Percentiles rank a stretch among this genome's conserved stretches.
Evolutionary conservation across 2,113 vertebrate species (phyloP).

Genomic region (Meleagris gallopavo): DNA sequence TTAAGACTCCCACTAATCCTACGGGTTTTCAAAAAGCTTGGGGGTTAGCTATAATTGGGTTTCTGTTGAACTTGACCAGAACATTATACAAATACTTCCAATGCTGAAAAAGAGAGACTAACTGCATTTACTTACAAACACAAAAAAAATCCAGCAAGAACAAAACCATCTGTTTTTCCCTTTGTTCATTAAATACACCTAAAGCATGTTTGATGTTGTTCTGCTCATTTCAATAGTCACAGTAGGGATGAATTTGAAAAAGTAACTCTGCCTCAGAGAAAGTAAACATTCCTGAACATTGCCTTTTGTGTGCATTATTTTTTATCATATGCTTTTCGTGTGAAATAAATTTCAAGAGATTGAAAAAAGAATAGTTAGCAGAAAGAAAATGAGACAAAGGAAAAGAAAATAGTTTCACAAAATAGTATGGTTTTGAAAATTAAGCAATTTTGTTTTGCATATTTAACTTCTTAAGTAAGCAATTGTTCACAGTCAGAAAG

Average conservation of each 20-base stretch:
- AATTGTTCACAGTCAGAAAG: not conserved
- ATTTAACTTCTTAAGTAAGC: not conserved
- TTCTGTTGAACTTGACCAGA: constrained; percentile 35
- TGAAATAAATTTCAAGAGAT: not conserved
- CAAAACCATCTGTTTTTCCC: not conserved
- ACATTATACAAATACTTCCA: not conserved
- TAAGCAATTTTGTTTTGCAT: not conserved
- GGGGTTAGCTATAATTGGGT: constrained; percentile 2
- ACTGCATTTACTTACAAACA: not conserved
- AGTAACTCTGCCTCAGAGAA: not conserved
- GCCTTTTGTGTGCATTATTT: not conserved
- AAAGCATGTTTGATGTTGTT: not conserved
- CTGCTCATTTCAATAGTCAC: not conserved
- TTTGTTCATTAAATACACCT: not conserved
- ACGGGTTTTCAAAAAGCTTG: constrained; percentile 18
- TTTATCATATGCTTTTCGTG: not conserved
- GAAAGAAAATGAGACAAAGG: not conserved
- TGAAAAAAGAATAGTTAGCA: not conserved
- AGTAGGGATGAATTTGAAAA: not conserved
- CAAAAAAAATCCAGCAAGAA: not conserved
- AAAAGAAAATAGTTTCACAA: not conserved
- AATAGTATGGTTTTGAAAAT: not conserved
- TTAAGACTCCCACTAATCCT: constrained; percentile 9
- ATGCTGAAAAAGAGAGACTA: not conserved
- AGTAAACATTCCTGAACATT: not conserved